These are phyloP conservation scores for Dinoponera quadriceps DNA, from an alignment of 1,140 invertebrate species.

Conservation along the genomic window DNA sequence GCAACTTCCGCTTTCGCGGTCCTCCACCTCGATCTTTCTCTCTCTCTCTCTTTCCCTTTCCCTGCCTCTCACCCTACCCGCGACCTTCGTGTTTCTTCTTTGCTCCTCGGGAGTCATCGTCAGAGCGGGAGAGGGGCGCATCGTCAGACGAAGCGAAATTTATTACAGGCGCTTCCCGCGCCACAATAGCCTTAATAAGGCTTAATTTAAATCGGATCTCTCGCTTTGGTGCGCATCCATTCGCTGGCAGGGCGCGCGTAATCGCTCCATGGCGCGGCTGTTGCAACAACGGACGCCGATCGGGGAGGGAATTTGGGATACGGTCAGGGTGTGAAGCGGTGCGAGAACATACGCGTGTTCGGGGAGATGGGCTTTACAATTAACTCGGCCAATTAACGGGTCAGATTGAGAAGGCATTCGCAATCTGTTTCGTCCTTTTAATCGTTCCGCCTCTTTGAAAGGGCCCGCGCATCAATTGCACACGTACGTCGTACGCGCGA, in stretches of 20 bases:
- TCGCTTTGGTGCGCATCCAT: constrained; percentile 8
- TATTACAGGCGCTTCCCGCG: constrained; percentile 46
- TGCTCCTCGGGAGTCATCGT: background rate
- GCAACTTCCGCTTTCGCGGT: constrained; percentile 77
- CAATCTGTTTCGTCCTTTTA: background rate
- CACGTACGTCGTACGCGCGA: no score
- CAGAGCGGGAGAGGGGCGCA: constrained; percentile 20
- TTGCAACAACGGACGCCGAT: background rate
- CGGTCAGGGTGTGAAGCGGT: no score
- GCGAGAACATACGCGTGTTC: no score
- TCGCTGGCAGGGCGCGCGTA: background rate
- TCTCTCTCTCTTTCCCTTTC: background rate
- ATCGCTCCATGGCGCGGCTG: background rate
- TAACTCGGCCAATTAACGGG: no score
- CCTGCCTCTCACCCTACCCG: background rate
- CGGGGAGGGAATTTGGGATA: background rate
- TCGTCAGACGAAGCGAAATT: constrained; percentile 64
- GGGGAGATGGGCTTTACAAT: no score
- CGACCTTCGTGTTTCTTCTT: constrained; percentile 29
- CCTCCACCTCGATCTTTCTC: constrained; percentile 38
- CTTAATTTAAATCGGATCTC: constrained; percentile 64
- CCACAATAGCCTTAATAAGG: constrained; percentile 68
- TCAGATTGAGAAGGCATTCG: no score
- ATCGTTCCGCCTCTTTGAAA: background rate
- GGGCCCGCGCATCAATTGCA: background rate